These are phyloP conservation scores for Pampusana beccarii DNA, from an alignment of 2,113 vertebrate species.

Conservation along the genomic window DNA sequence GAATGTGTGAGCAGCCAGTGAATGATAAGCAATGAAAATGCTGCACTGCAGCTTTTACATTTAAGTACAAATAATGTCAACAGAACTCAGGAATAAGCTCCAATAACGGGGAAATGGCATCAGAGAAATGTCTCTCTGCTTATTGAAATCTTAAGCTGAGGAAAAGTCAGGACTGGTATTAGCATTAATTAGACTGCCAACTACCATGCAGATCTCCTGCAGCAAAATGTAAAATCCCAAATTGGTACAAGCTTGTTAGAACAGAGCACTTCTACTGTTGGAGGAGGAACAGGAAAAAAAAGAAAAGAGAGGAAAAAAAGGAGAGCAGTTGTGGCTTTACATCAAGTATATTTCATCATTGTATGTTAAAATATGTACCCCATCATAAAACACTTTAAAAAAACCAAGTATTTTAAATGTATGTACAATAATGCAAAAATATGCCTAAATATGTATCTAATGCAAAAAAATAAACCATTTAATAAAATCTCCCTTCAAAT, in stretches of 20 bases:
- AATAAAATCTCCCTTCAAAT: constrained; percentile 53
- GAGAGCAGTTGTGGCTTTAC: neutral
- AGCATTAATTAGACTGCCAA: neutral
- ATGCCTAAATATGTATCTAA: constrained; percentile 58
- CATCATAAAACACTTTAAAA: constrained; percentile 60
- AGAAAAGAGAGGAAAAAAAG: neutral
- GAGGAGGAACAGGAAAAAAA: neutral
- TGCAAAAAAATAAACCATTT: constrained; percentile 65
- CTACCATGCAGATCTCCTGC: neutral
- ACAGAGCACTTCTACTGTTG: neutral
- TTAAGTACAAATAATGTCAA: neutral
- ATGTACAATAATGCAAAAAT: constrained; percentile 68
- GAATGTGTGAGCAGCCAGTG: neutral
- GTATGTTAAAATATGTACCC: constrained; percentile 47
- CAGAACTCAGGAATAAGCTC: neutral
- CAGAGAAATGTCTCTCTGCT: neutral
- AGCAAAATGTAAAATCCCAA: neutral
- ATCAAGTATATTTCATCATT: constrained; percentile 49
- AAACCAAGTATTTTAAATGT: constrained; percentile 7
- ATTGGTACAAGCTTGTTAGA: neutral
- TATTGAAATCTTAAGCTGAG: neutral
- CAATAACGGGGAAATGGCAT: neutral
- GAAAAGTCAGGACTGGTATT: neutral
- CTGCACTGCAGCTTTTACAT: neutral
- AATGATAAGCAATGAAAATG: neutral